Evolutionary conservation across 2,113 vertebrate species (phyloP).

Genomic region (Myotis davidii): DNA sequence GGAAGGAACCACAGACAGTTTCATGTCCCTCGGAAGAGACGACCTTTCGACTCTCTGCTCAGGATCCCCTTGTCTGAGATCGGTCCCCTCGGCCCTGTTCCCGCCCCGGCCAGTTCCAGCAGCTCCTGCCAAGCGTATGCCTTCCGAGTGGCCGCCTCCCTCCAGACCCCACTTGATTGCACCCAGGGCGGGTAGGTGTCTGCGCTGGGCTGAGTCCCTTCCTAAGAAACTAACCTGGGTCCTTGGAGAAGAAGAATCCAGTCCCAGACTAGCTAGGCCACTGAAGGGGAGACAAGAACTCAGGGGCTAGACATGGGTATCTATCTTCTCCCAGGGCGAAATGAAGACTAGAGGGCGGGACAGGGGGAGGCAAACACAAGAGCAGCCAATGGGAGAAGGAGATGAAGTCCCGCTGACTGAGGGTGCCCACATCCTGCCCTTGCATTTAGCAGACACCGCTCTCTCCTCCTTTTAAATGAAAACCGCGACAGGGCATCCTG

Average conservation of each 20-base stretch:
- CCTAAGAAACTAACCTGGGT: background rate
- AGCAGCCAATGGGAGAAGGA: background rate
- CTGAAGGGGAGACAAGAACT: background rate
- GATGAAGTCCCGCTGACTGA: background rate
- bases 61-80: background rate
- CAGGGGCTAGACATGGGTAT: background rate
- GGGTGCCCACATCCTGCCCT: no score
- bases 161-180: background rate
- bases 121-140: background rate
- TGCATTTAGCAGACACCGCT: background rate
- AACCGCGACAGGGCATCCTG: background rate
- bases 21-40: background rate
- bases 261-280: background rate
- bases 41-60: background rate
- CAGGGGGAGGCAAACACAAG: background rate
- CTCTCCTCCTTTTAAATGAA: background rate
- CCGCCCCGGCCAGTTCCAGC: background rate
- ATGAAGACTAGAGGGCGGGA: background rate
- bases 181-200: background rate
- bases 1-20: background rate
- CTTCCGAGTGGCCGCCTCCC: background rate
- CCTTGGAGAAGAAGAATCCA: background rate
- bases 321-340: background rate
- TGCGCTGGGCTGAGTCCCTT: background rate
- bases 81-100: background rate